Evolutionary conservation across 2,113 vertebrate species (phyloP).

Genomic region (Agelaius tricolor): DNA sequence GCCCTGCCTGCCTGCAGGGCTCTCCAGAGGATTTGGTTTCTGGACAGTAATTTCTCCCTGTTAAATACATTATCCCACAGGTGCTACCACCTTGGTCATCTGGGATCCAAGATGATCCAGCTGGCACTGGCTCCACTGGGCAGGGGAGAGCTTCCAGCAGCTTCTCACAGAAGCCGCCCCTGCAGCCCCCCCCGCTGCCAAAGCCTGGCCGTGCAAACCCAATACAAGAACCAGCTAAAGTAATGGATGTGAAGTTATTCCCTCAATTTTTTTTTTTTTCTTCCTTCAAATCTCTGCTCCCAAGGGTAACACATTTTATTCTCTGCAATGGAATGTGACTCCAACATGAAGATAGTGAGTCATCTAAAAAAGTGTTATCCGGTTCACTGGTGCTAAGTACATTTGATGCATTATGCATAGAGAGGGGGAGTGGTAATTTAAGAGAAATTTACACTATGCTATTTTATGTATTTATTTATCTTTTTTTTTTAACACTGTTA

Average conservation of each 20-base stretch:
- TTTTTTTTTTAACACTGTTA: conserved; percentile 8
- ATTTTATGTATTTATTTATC: conserved; percentile 71
- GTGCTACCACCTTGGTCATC: accelerated
- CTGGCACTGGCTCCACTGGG: not conserved
- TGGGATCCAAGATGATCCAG: not conserved
- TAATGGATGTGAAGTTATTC: conserved; percentile 30
- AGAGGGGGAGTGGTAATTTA: conserved; percentile 49
- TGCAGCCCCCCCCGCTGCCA: accelerated
- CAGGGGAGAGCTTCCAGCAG: not conserved
- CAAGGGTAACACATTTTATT: conserved; percentile 60
- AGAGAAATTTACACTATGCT: conserved; percentile 60
- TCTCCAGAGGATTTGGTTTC: not conserved
- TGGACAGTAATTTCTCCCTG: not conserved
- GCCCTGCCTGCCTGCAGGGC: not conserved
- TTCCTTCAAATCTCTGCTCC: conserved; percentile 38
- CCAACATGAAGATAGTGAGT: conserved; percentile 52
- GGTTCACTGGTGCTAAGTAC: conserved; percentile 57
- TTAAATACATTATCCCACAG: not conserved
- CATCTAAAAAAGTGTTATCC: conserved; percentile 46
- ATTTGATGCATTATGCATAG: conserved; percentile 50
- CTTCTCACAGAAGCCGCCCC: not conserved
- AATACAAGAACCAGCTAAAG: not conserved
- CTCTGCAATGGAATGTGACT: conserved; percentile 31
- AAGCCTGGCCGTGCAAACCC: not conserved
- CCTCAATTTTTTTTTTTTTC: not conserved